These are phyloP conservation scores for Gobionotothen gibberifrons DNA, from an alignment of 2,797 vertebrate genomes.

Conservation along the genomic window DNA sequence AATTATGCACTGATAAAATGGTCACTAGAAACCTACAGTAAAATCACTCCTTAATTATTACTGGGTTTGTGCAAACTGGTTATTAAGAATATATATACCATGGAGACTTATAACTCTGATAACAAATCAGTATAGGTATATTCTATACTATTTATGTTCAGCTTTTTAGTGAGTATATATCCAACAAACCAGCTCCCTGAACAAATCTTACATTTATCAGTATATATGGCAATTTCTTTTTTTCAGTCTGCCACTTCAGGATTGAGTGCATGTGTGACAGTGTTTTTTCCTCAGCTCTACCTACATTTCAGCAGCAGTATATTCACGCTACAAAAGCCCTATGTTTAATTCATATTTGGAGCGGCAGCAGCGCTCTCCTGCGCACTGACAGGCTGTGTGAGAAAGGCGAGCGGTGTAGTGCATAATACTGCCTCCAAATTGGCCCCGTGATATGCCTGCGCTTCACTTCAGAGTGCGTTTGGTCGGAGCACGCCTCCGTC, in stretches of 20 bases:
- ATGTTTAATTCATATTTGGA: constrained; percentile 82
- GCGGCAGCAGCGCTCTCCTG: constrained; percentile 66
- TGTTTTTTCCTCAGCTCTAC: constrained; percentile 53
- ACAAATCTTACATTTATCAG: constrained; percentile 34
- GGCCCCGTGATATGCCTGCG: constrained; percentile 78
- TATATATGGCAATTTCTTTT: constrained; percentile 26
- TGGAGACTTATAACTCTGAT: not conserved
- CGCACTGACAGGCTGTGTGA: constrained; percentile 75
- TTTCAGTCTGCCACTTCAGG: constrained; percentile 38
- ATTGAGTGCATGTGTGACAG: constrained; percentile 46
- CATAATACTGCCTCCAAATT: constrained; percentile 80
- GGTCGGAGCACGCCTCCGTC: constrained; percentile 76
- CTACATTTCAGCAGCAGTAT: constrained; percentile 71
- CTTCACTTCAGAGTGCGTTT: constrained; percentile 79
- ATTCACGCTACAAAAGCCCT: constrained; percentile 73
- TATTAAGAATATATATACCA: constrained; percentile 1
- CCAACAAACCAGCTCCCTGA: constrained; percentile 15
- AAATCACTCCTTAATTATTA: constrained; percentile 28
- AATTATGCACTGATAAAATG: constrained; percentile 58
- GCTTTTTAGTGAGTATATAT: not conserved
- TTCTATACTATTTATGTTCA: not conserved
- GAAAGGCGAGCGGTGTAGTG: constrained; percentile 72
- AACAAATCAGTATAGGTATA: not conserved
- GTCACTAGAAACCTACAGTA: constrained; percentile 36
- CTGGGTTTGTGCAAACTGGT: constrained; percentile 3